These are phyloP conservation scores for Uloborus diversus DNA, from an alignment of 1,140 invertebrate species.

Conservation along the genomic window DNA sequence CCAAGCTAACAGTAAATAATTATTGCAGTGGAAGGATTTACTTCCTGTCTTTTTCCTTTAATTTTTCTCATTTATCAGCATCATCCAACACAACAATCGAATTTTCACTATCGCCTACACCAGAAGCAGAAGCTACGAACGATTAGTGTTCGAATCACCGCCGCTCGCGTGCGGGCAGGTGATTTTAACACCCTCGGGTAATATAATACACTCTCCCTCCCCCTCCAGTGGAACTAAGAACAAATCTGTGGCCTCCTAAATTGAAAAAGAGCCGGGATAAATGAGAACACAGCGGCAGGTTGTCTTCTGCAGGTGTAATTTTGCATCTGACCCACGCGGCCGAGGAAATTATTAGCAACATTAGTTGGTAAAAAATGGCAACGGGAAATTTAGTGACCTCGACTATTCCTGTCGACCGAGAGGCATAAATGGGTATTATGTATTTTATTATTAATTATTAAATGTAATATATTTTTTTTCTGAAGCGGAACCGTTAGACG, in stretches of 20 bases:
- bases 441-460: slow-evolving; percentile 8
- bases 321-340: slow-evolving; percentile 18
- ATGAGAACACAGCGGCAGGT: slow-evolving; percentile 18
- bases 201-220: slow-evolving; percentile 3
- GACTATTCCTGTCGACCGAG: too few relatives aligned
- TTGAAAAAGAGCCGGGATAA: background rate
- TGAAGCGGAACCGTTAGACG: slow-evolving; percentile 3
- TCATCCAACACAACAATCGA: too few relatives aligned
- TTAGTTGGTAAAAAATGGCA: too few relatives aligned
- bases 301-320: slow-evolving; percentile 32
- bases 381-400: too few relatives aligned
- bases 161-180: slow-evolving; percentile 21
- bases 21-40: too few relatives aligned
- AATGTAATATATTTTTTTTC: background rate
- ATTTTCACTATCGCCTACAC: too few relatives aligned
- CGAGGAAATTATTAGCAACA: background rate
- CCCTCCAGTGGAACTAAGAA: background rate
- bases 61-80: too few relatives aligned
- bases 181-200: slow-evolving; percentile 24
- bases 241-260: background rate
- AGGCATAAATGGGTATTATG: background rate
- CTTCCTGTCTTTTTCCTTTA: too few relatives aligned
- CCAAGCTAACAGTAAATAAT: too few relatives aligned
- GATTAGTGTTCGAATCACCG: too few relatives aligned
- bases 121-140: too few relatives aligned